Base-by-base conservation (phyloP, 2,113 vertebrate species). In the Hucho hucho region DNA sequence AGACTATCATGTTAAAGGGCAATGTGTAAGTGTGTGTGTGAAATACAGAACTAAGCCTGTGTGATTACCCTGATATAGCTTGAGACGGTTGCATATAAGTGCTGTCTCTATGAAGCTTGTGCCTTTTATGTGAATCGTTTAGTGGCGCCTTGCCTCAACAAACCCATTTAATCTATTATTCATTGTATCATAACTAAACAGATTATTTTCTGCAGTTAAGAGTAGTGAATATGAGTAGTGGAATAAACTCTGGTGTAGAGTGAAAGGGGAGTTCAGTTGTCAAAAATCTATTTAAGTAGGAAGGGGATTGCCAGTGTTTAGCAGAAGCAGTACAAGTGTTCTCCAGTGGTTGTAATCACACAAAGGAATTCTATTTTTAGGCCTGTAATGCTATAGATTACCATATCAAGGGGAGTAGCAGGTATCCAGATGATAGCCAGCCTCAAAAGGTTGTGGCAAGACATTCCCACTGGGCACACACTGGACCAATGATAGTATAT, bases 121-220 rank as follows among this genome's bases (percentile, higher is more conserved):
- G 64, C 1, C 14, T 16, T 22, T 26, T 64, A 64, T 64, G 63
- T 2, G 25, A 26, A 64, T 14, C 11, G n/a, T 24, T 63, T 63
- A 63, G 18, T 3, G n/a, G 18, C 16, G 53, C 53, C 13, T 20
- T 56, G 53, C 53, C 53, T 56, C 16, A 56, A 43, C 37, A 43
- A 43, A 43, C 37, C 37, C 37, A 43, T 43, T 81, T 77, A 74
- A 87, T 87, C 79, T 85, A 79, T 87, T 80, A 83, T 85, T 83
- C 75, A 80, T 81, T 16, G 75, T 58, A 75, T 82, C 71, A 78
- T 75, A 70, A 72, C 66, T 71, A 73, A 72, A 76, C 26, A 63
- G 76, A 81, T 84, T 74, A 53, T 58, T 68, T 76, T 79, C 46
- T 22, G 20, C 68, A 25, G 24, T 14, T 25, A 65, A 28, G 64